phyloP scores from a whole-genome alignment of 2,888 invertebrate genomes.

The Herminia tarsipennalis region DNA sequence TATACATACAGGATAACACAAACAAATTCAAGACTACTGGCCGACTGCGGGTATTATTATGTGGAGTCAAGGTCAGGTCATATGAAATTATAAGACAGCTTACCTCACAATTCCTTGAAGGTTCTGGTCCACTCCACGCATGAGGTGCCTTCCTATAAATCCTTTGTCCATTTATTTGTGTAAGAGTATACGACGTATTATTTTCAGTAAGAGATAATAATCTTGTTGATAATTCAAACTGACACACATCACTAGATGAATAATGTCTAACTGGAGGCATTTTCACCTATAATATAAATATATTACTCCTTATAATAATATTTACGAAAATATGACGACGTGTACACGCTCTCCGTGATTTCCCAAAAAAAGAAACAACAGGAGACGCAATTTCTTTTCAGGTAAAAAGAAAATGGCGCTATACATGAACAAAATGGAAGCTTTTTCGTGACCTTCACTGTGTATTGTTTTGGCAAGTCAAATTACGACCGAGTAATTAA shows the following conservation, averaged over 20 bases:
- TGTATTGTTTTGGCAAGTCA: slow-evolving; percentile 6
- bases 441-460: slow-evolving; percentile 43
- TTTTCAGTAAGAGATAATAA: slow-evolving; percentile 81
- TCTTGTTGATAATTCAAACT: slow-evolving; percentile 82
- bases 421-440: slow-evolving; percentile 61
- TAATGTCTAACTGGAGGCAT: slow-evolving; percentile 82
- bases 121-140: slow-evolving; percentile 79
- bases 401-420: slow-evolving; percentile 54
- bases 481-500: background rate
- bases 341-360: slow-evolving; percentile 55
- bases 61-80: too few species aligned
- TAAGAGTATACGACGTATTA: slow-evolving; percentile 78
- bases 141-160: slow-evolving; percentile 87
- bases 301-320: slow-evolving; percentile 75
- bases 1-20: too few species aligned
- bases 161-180: slow-evolving; percentile 89
- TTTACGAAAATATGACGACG: slow-evolving; percentile 62
- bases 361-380: slow-evolving; percentile 64
- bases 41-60: too few species aligned
- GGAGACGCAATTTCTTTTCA: slow-evolving; percentile 29
- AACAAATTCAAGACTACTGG: background rate
- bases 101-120: slow-evolving; percentile 88
- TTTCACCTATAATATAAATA: slow-evolving; percentile 69
- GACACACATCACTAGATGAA: slow-evolving; percentile 82
- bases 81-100: slow-evolving; percentile 22